phyloP scores from a whole-genome alignment of 1,140 invertebrate genomes.

The Belonocnema kinseyi region DNA sequence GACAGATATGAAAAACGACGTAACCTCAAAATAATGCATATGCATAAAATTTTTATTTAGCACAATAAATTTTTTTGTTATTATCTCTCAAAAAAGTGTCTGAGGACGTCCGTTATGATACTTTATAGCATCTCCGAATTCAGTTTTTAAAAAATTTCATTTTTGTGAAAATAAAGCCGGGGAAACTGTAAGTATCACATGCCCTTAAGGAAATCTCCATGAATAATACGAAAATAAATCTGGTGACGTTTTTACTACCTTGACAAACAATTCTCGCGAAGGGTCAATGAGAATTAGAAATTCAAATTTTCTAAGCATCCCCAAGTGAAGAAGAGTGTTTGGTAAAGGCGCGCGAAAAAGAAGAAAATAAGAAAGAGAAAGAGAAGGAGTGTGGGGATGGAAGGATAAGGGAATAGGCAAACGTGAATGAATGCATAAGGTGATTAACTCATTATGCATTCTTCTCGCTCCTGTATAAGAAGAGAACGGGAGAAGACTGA shows the following conservation, averaged over 20 bases:
- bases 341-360: constrained; percentile 12
- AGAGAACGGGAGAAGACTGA: constrained; percentile 34
- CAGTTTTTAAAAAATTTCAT: too few species aligned
- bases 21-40: too few species aligned
- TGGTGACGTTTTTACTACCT: neutral
- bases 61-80: too few species aligned
- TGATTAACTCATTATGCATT: constrained; percentile 46
- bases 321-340: neutral
- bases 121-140: too few species aligned
- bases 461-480: constrained; percentile 44
- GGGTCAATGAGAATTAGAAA: constrained; percentile 47
- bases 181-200: too few species aligned
- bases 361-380: neutral
- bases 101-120: too few species aligned
- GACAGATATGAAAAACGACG: too few species aligned
- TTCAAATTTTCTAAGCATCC: constrained; percentile 47
- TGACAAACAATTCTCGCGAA: neutral
- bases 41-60: too few species aligned
- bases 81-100: too few species aligned
- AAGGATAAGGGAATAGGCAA: constrained; percentile 15
- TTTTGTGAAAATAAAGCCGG: too few species aligned
- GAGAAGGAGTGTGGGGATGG: neutral
- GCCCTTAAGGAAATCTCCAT: too few species aligned
- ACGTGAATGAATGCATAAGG: constrained; percentile 54
- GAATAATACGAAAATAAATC: too few species aligned